Evolutionary conservation across 2,113 vertebrate genomes (phyloP), one percentile per base, ranked within the genome.

Genomic region (Heterotilapia buettikoferi): DNA sequence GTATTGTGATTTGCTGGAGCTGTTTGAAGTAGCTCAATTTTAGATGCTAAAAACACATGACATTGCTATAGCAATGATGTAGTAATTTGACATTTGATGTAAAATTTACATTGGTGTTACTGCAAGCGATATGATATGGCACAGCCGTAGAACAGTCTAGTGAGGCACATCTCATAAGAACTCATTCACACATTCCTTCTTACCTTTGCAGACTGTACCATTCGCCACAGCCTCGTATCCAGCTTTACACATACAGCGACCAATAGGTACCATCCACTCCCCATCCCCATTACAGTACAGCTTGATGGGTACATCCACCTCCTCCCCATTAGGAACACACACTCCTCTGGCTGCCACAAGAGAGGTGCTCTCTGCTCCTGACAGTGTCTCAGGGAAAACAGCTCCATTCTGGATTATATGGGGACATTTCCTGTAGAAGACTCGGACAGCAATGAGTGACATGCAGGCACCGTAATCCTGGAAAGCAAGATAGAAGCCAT

Each of bases 391-490:
- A 10, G 97, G 97, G 91, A 99, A 99, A 54, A 98, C 4, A 0
- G 98, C 98, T 0, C 98, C 98, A 0, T 99, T 99, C 94, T 97
- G 97, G 94, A 98, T 96, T 5, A 98, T 87, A 0, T 96, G 93
- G 6, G 98, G 97, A 85, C 98, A 99, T 89, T 99, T 99, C 78
- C 98, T 97, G 96, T 98, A 99, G 96, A 97, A 99, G 90, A 99
- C 98, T 0, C 97, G 96, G 45, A 99, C 98, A 0, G 98, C 98
- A 0, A 99, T 99, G 71, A 99, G 95, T 4, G 98, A 99, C 98
- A 99, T 99, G 95, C 98, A 99, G 85, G 98, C 97, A 0, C 98
- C 98, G 0, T 99, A 99, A 94, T 99, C 98, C 97, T 99, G 98
- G 95, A 99, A 99, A 66, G 98, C 98, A 91, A 99, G 94, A 93